Percentiles rank a stretch among this genome's conserved stretches.
Evolutionary conservation across 2,797 vertebrate species (phyloP).

Genomic region (Lagorchestes hirsutus): DNA sequence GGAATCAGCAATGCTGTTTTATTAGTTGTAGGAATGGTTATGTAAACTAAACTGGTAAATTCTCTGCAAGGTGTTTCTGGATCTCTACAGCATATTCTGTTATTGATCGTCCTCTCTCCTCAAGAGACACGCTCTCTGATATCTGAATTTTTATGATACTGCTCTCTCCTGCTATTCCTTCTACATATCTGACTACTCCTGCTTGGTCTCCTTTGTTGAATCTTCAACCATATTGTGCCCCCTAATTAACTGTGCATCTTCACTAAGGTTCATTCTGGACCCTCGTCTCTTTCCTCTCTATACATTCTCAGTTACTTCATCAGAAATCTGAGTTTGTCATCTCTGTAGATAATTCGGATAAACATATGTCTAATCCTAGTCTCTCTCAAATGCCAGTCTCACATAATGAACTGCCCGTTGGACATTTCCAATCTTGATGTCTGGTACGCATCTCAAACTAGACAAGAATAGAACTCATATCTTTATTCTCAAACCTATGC

Average conservation of each 20-base stretch:
- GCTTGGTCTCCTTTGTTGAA: not conserved
- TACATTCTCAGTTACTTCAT: not conserved
- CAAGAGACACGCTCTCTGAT: not conserved
- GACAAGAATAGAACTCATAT: too few species aligned
- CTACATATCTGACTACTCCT: not conserved
- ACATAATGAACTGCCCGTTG: too few species aligned
- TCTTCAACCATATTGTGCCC: not conserved
- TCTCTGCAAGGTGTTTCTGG: not conserved
- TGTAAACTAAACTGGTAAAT: conserved; percentile 41
- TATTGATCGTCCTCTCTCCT: not conserved
- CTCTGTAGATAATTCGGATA: not conserved
- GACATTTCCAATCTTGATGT: too few species aligned
- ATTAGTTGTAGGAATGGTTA: conserved; percentile 41
- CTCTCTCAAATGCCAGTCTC: too few species aligned
- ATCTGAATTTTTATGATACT: not conserved
- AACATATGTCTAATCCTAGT: too few species aligned
- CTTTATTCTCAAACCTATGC: too few species aligned
- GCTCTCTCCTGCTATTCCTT: not conserved
- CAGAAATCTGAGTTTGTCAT: not conserved
- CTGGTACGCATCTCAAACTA: too few species aligned
- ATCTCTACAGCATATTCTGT: not conserved
- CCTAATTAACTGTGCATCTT: not conserved
- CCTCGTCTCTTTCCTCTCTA: not conserved
- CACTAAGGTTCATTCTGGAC: not conserved
- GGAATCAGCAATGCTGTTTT: conserved; percentile 2